Conservation (phyloP, 2,888 invertebrate genomes). For the Quadroppia sp. region DNA sequence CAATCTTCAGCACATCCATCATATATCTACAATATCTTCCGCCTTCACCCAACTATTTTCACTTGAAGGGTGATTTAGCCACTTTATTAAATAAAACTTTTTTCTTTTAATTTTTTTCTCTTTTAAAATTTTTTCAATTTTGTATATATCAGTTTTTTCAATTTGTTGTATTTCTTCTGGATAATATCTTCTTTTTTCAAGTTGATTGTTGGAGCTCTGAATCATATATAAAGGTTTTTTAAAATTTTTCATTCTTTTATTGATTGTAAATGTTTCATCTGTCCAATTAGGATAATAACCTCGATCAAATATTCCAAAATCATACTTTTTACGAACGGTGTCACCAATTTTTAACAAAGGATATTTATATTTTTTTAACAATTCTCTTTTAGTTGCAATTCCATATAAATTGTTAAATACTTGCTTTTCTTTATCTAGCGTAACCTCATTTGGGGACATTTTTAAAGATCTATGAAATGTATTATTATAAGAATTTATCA, state of each 20-base stretch:
- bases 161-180: not conserved
- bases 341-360: not conserved
- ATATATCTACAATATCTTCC: not conserved
- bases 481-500: not conserved
- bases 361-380: not conserved
- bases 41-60: not conserved
- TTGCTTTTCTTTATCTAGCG: not conserved
- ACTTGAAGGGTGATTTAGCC: too few species aligned
- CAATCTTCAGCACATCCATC: not conserved
- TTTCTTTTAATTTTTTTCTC: not conserved
- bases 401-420: not conserved
- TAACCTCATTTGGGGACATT: not conserved
- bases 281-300: slow-evolving; percentile 2
- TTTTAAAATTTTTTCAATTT: not conserved
- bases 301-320: not conserved
- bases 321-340: not conserved
- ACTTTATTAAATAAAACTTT: not conserved
- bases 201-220: not conserved
- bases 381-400: not conserved
- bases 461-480: not conserved
- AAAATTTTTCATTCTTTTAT: not conserved
- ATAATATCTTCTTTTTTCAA: not conserved
- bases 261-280: not conserved
- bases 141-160: not conserved
- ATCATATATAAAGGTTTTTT: not conserved